phyloP scores from a whole-genome alignment of 1,140 invertebrate genomes.

The Thereuonema tuberculata region DNA sequence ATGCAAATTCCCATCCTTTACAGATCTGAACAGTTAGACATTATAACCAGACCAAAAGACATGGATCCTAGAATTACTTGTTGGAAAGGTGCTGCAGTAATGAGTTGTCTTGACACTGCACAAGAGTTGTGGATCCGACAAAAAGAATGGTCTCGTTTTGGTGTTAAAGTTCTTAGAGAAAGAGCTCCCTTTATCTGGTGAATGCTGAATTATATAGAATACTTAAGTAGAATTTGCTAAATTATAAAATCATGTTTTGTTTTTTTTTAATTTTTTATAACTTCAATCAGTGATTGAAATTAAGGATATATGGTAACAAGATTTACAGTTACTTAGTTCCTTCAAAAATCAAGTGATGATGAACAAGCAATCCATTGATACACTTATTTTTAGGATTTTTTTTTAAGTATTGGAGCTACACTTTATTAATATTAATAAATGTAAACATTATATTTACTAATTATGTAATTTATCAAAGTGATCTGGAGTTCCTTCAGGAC shows the following conservation, averaged over 20 bases:
- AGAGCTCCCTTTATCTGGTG: conserved; percentile 41
- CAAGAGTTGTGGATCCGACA: conserved; percentile 83
- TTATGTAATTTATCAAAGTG: too few relatives aligned
- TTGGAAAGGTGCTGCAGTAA: conserved; percentile 88
- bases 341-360: neutral
- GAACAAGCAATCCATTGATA: neutral
- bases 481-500: too few relatives aligned
- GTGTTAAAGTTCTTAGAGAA: conserved; percentile 74
- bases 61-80: conserved; percentile 74
- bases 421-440: too few relatives aligned
- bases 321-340: too few relatives aligned
- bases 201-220: conserved; percentile 14
- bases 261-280: neutral
- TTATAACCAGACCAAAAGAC: conserved; percentile 70
- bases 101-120: conserved; percentile 76
- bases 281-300: neutral
- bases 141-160: conserved; percentile 70
- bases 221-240: neutral
- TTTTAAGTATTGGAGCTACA: too few relatives aligned
- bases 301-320: too few relatives aligned
- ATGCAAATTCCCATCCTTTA: conserved; percentile 66
- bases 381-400: neutral
- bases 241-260: conserved; percentile 19
- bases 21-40: conserved; percentile 61
- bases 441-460: too few relatives aligned